Evolutionary conservation across 1,140 invertebrate species (phyloP), one percentile per base, ranked within the genome.

Genomic region (Batillaria attramentaria): DNA sequence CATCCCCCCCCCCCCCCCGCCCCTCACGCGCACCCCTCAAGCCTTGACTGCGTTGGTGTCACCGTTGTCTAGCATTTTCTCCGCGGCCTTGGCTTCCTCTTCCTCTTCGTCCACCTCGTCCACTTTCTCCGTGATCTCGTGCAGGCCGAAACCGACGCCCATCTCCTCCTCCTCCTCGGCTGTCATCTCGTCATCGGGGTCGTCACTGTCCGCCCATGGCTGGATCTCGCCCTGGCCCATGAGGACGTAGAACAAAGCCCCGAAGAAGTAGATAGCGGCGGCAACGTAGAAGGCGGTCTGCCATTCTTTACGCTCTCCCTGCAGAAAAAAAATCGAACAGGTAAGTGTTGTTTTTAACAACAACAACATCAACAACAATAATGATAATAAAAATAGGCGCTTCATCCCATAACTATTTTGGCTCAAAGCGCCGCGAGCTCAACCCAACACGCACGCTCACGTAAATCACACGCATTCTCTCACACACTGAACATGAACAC

Each of bases 291-390:
- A 90, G 0, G 86, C 83, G 3, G 72, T 65, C 73, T 82, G 81
- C 87, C 87, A 88, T 65, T 92, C 88, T 69, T 87, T 81, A 75
- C 86, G 87, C 0, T 86, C 88, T 8, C 79, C 81, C 83, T 84
- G 76, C 24, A 70, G 60, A 20, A 50, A 31, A 73, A 70, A 73
- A 57, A 74, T 6, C 37, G 37, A 16, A 42, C 31, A 76, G 6
- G 31, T 6, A n/a, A n/a, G n/a, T n/a, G n/a, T n/a, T n/a, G n/a
- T n/a, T n/a, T n/a, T n/a, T n/a, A n/a, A n/a, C n/a, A n/a, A n/a
- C n/a, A n/a, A n/a, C n/a, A n/a, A n/a, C n/a, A n/a, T n/a, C n/a
- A n/a, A n/a, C n/a, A n/a, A n/a, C n/a, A n/a, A n/a, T n/a, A n/a
- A n/a, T n/a, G n/a, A n/a, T n/a, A n/a, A n/a, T n/a, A n/a, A n/a